A percentile compares a stretch with the other conserved stretches of the same genome.
These are phyloP conservation scores for Sandelia bainsii DNA, from an alignment of 2,797 vertebrate genomes.

Conservation along the genomic window DNA sequence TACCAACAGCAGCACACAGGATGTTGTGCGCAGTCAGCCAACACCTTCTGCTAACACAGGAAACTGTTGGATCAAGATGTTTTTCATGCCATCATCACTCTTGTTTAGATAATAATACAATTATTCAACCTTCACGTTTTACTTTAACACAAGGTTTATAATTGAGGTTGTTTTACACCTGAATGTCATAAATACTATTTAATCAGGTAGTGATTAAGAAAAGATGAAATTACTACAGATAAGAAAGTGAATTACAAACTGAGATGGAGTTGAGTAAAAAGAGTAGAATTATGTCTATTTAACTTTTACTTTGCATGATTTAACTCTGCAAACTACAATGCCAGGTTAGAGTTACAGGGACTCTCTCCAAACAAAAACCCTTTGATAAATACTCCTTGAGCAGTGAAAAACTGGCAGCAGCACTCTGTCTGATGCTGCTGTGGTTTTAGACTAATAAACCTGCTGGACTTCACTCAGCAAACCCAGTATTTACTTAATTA, in stretches of 20 bases:
- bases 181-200: background rate
- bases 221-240: background rate
- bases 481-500: conserved; percentile 31
- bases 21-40: conserved; percentile 21
- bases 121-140: too few relatives aligned
- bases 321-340: conserved; percentile 23
- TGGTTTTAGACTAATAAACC: conserved; percentile 31
- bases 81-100: background rate
- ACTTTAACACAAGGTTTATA: background rate
- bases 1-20: conserved; percentile 19
- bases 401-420: conserved; percentile 36
- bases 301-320: background rate
- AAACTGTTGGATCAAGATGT: conserved; percentile 13
- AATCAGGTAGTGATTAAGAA: background rate
- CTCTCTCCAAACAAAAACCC: conserved; percentile 31
- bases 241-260: background rate
- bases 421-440: conserved; percentile 33
- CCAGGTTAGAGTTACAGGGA: conserved; percentile 47
- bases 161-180: background rate
- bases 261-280: too few relatives aligned
- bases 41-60: conserved; percentile 42
- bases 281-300: background rate
- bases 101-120: background rate
- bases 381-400: conserved; percentile 38
- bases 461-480: conserved; percentile 21